A percentile compares a stretch with the other conserved stretches of the same genome.
Conservation (phyloP, 1,140 invertebrate species). For the Sitodiplosis mosellana region DNA sequence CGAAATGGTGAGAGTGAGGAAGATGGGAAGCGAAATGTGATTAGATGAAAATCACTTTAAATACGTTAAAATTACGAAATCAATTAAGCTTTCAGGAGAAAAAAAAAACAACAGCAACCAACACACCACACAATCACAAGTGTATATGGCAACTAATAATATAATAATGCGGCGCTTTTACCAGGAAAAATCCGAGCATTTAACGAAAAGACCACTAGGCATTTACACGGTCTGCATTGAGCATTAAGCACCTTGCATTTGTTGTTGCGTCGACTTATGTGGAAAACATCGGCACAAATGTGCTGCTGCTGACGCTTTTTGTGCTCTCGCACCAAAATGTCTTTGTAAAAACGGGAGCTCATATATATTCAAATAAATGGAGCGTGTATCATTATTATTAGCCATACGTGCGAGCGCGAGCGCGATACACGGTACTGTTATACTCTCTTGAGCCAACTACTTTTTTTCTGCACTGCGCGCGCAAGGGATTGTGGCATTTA, state of each 20-base stretch:
- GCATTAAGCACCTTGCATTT: too few species aligned
- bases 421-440: background rate
- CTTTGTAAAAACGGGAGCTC: background rate
- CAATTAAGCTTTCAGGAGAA: background rate
- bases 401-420: background rate
- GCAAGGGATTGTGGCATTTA: too few species aligned
- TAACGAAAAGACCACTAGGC: background rate
- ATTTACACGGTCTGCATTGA: too few species aligned
- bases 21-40: background rate
- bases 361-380: too few species aligned
- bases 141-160: background rate
- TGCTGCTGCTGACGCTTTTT: too few species aligned
- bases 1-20: background rate
- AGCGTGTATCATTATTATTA: background rate
- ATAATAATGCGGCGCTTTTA: background rate
- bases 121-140: background rate
- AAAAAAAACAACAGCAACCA: background rate
- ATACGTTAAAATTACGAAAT: background rate
- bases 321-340: too few species aligned
- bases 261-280: too few species aligned
- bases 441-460: too few species aligned
- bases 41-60: constrained; percentile 5
- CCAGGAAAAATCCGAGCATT: background rate
- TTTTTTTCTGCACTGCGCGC: too few species aligned
- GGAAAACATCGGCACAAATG: too few species aligned